These are phyloP conservation scores for Rhizomys pruinosus DNA, from an alignment of 2,113 vertebrate genomes.

Conservation along the genomic window DNA sequence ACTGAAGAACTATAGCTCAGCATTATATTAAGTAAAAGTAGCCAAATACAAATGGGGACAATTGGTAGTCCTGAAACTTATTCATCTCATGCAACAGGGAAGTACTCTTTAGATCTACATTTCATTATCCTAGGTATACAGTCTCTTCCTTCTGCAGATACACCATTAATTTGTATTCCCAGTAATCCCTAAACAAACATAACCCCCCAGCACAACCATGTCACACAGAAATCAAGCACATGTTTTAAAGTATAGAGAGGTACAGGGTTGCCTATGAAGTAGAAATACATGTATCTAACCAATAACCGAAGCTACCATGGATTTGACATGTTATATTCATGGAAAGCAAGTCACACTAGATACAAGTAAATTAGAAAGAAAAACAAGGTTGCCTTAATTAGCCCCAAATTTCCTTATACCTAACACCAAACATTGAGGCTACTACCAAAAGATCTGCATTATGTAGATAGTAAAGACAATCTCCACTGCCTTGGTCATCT, in stretches of 20 bases:
- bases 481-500: neutral
- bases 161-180: slow-evolving; percentile 56
- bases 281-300: neutral
- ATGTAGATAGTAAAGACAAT: neutral
- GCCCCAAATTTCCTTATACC: neutral
- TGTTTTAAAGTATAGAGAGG: slow-evolving; percentile 8
- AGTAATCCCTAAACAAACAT: slow-evolving; percentile 4
- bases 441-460: neutral
- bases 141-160: slow-evolving; percentile 69
- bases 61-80: slow-evolving; percentile 89
- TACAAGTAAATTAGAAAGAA: neutral
- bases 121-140: slow-evolving; percentile 81
- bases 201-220: neutral
- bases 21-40: neutral
- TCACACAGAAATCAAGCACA: neutral
- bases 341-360: slow-evolving; percentile 18
- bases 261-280: neutral
- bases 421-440: neutral
- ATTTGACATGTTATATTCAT: neutral
- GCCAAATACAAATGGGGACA: neutral
- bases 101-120: slow-evolving; percentile 79
- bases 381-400: neutral
- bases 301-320: neutral
- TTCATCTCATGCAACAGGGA: slow-evolving; percentile 84
- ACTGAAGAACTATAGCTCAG: neutral